Conservation (phyloP, 2,888 invertebrate species). For the Heliconius aoede region DNA sequence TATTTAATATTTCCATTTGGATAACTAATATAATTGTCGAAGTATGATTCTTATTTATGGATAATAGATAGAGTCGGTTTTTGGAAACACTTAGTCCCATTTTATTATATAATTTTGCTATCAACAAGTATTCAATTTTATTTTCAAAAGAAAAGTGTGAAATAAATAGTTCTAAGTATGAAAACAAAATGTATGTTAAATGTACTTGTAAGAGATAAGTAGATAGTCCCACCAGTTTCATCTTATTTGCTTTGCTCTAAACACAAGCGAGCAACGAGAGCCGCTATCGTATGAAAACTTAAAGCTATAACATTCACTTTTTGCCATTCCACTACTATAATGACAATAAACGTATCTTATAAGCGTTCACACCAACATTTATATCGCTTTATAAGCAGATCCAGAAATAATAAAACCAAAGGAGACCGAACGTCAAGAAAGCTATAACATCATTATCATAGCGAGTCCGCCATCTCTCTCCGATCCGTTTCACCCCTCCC, state of each 20-base stretch:
- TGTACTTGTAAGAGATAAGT: constrained; percentile 12
- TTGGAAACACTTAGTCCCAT: too few relatives aligned
- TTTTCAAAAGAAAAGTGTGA: too few relatives aligned
- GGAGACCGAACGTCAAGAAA: constrained; percentile 81
- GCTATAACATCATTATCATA: constrained; percentile 84
- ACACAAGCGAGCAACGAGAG: constrained; percentile 56
- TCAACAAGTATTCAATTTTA: too few relatives aligned
- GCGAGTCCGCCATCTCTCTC: constrained; percentile 82
- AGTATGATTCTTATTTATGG: too few relatives aligned
- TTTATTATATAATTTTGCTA: too few relatives aligned
- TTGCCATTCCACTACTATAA: constrained; percentile 75
- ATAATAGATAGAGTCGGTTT: too few relatives aligned
- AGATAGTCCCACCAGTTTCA: constrained; percentile 62
- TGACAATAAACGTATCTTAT: constrained; percentile 81
- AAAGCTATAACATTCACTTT: constrained; percentile 78
- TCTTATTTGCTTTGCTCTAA: constrained; percentile 61
- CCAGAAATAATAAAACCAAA: constrained; percentile 83
- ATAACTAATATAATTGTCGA: too few relatives aligned
- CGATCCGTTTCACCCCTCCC: constrained; percentile 80
- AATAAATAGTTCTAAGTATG: too few relatives aligned
- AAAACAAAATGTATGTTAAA: neutral
- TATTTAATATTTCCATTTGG: too few relatives aligned
- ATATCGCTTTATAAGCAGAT: constrained; percentile 83
- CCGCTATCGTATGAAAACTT: constrained; percentile 66
- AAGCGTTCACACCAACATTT: constrained; percentile 80